These are phyloP conservation scores for Molorchus minor DNA, from an alignment of 2,888 invertebrate species.

Conservation along the genomic window DNA sequence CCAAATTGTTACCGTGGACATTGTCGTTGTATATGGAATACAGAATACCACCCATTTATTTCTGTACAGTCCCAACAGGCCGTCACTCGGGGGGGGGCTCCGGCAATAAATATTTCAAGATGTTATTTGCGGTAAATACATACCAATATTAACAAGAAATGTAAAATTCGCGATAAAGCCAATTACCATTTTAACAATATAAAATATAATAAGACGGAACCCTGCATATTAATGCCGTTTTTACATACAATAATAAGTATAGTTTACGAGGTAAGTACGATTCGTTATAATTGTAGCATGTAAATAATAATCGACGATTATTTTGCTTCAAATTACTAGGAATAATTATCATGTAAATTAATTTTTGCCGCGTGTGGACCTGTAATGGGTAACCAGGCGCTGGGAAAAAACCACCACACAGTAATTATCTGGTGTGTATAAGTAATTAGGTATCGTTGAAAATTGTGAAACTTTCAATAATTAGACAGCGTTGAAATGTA, in stretches of 20 bases:
- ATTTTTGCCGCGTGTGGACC: slow-evolving; percentile 4
- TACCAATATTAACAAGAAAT: slow-evolving; percentile 14
- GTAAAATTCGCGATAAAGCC: slow-evolving; percentile 12
- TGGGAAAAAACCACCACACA: neutral
- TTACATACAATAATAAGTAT: slow-evolving; percentile 6
- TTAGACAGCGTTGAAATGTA: neutral
- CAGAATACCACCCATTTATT: no score
- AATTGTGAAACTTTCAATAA: neutral
- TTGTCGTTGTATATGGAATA: no score
- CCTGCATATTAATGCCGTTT: slow-evolving; percentile 17
- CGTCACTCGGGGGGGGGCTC: no score
- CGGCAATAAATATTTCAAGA: no score
- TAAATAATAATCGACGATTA: slow-evolving; percentile 8
- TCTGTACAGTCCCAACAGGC: no score
- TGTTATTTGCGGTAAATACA: no score
- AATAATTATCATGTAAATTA: slow-evolving; percentile 17
- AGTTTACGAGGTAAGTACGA: neutral
- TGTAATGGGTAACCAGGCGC: neutral
- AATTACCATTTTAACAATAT: slow-evolving; percentile 28
- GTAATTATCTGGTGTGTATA: neutral
- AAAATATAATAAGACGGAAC: no score
- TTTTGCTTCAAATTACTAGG: slow-evolving; percentile 1
- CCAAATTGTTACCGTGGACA: no score
- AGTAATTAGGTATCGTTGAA: slow-evolving; percentile 3
- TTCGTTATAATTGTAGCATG: slow-evolving; percentile 10